Base-by-base conservation (phyloP, 2,888 invertebrate species). In the Drosophila nr. fundita region DNA sequence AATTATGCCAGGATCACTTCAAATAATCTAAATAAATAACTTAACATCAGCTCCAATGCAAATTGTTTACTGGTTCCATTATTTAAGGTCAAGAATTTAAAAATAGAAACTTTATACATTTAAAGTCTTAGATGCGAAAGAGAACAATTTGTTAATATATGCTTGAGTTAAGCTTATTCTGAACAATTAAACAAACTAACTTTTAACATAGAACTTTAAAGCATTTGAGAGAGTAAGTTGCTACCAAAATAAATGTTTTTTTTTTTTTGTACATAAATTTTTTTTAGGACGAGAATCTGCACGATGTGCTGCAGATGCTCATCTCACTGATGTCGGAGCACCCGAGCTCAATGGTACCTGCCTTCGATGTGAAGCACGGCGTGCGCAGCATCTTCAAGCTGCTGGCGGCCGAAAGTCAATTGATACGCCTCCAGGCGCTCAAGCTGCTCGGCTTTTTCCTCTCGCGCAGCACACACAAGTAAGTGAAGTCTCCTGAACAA, bases 321-420 rank as follows among this genome's bases (percentile, higher is more conserved):
- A 99, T 99, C 92, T 97, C 98, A 1, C 94, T 99, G 82, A 98
- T 99, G 97, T 98, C 98, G 11, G 99, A 99, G 93, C 99, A 99
- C 93, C 99, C 99, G 1, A 97, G 99, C 82, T 98, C 99, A 4
- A 98, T 99, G 98, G 99, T 99, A 83, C 99, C 99, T 45, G 98
- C 99, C 62, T 99, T 99, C 93, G 99, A 99, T 94, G 96, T 97
- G 75, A 99, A 99, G 94, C 97, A 98, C 89, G 99, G 99, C 71
- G 97, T 99, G 62, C 95, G 99, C 91, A 98, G 98, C 67, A 98
- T 99, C 88, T 99, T 99, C 94, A 99, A 99, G 93, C 94, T 99
- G 68, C 94, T 99, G 72, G 97, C 98, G 15, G 98, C 99, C 6
- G 98, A 98, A 91, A 99, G 98, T 94, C 99, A 99, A 94, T 94